These are phyloP conservation scores for Crocodylus rhombifer DNA, from an alignment of 2,797 vertebrate species.

Conservation along the genomic window DNA sequence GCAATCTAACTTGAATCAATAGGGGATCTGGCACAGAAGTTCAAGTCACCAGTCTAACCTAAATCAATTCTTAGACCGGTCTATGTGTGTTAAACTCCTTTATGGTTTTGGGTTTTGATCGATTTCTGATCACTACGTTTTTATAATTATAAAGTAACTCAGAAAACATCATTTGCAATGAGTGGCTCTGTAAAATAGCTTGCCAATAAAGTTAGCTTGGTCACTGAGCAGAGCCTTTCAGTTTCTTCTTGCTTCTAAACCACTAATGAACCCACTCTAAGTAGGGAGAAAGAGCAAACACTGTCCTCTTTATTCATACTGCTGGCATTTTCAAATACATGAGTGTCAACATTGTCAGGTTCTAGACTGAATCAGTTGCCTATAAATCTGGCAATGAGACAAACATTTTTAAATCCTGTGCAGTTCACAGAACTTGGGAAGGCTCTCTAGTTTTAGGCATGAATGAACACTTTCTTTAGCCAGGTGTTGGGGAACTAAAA, in stretches of 20 bases:
- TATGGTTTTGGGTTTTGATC: too few species aligned
- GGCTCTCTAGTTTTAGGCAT: conserved; percentile 38
- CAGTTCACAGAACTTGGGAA: conserved; percentile 13
- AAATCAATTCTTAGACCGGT: too few species aligned
- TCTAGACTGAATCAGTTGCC: conserved; percentile 37
- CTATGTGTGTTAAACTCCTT: too few species aligned
- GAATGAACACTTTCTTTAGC: conserved; percentile 71
- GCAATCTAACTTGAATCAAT: too few species aligned
- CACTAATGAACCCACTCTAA: conserved; percentile 41
- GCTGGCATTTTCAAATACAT: conserved; percentile 40
- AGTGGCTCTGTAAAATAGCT: background rate
- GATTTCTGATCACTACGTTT: too few species aligned
- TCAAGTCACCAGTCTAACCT: too few species aligned
- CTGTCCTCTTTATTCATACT: conserved; percentile 48
- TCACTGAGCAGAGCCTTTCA: conserved; percentile 17
- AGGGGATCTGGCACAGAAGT: too few species aligned
- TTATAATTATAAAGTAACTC: too few species aligned
- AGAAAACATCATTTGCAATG: too few species aligned
- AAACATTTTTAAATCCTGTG: conserved; percentile 25
- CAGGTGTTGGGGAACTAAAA: conserved; percentile 51
- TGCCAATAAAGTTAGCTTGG: conserved; percentile 31
- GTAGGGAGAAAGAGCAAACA: conserved; percentile 30
- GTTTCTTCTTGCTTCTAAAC: conserved; percentile 47
- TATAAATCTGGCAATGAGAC: conserved; percentile 31
- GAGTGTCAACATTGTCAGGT: conserved; percentile 45